These are phyloP conservation scores for Sarcophilus harrisii DNA, from an alignment of 2,797 vertebrate genomes.

Conservation along the genomic window DNA sequence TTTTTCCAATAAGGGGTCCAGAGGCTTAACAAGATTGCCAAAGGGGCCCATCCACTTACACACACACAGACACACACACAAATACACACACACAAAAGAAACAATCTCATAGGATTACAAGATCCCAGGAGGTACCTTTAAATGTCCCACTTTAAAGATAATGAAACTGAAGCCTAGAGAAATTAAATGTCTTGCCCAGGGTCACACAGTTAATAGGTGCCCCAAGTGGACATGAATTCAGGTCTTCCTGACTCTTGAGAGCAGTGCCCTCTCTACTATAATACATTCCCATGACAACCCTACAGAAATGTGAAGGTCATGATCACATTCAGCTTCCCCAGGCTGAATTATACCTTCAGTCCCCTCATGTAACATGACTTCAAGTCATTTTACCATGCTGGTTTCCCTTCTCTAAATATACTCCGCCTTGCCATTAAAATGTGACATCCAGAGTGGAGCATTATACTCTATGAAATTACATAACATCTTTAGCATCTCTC, in stretches of 20 bases:
- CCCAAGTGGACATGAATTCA: background rate
- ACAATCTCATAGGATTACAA: background rate
- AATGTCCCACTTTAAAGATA: background rate
- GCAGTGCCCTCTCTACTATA: background rate
- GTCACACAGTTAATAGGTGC: background rate
- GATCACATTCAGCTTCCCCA: background rate
- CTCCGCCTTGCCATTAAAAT: background rate
- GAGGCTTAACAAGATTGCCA: background rate
- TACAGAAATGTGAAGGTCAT: background rate
- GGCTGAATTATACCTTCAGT: background rate
- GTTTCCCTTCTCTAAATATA: background rate
- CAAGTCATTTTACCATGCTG: background rate
- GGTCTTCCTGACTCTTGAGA: background rate
- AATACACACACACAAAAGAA: background rate
- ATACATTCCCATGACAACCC: background rate
- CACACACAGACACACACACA: background rate
- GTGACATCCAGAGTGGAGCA: background rate
- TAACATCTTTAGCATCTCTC: background rate
- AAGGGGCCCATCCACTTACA: background rate
- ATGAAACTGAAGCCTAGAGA: background rate
- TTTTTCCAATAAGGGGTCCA: background rate
- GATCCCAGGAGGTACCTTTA: background rate
- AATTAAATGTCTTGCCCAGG: background rate
- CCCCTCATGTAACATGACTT: background rate
- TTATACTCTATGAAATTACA: background rate